Percentiles rank a stretch among this genome's conserved stretches.
Evolutionary conservation across 1,140 invertebrate genomes (phyloP).

Genomic region (Megalopta genalis): DNA sequence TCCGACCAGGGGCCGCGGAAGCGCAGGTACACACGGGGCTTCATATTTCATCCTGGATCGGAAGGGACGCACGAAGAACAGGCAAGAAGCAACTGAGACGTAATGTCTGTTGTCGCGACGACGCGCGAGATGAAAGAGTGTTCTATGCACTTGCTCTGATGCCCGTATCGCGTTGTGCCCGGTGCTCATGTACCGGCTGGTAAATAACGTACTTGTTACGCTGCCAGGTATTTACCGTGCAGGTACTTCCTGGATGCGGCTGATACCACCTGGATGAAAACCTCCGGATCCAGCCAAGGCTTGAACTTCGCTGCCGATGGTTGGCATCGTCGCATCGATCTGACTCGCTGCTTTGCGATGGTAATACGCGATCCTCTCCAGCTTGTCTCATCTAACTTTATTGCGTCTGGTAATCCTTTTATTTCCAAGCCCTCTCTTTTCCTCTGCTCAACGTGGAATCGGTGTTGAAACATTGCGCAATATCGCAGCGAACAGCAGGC

Average conservation of each 20-base stretch:
- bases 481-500: background rate
- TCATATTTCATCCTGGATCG: constrained; percentile 23
- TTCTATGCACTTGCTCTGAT: constrained; percentile 16
- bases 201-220: constrained; percentile 18
- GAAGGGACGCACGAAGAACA: background rate
- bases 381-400: background rate
- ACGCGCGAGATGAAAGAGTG: background rate
- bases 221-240: background rate
- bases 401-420: background rate
- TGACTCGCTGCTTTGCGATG: constrained; percentile 1
- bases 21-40: background rate
- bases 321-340: constrained; percentile 16
- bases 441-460: too few species aligned
- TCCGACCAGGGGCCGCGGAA: background rate
- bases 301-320: background rate
- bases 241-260: constrained; percentile 1
- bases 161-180: background rate
- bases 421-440: background rate
- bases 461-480: background rate
- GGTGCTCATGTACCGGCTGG: background rate
- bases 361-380: background rate
- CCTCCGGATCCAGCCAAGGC: background rate
- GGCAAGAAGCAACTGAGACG: constrained; percentile 20
- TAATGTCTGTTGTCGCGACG: background rate
- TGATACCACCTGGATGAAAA: background rate